Evolutionary conservation across 2,888 invertebrate species (phyloP).

Genomic region (Tetrapedia diversipes): DNA sequence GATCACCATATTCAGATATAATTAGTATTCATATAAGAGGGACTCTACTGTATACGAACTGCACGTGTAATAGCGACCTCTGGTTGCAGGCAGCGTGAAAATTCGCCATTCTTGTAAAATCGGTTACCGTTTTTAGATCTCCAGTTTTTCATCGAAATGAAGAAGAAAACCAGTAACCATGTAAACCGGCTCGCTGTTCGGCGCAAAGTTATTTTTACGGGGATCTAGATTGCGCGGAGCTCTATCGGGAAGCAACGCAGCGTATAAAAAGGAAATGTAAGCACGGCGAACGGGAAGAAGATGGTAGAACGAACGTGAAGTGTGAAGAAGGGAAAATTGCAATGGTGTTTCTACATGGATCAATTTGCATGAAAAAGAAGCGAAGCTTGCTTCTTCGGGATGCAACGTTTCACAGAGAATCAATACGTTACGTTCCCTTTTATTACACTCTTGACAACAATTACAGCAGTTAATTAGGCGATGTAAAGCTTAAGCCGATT

Average conservation of each 20-base stretch:
- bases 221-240: conserved; percentile 37
- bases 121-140: neutral
- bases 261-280: conserved; percentile 31
- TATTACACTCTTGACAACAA: no score
- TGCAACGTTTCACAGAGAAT: no score
- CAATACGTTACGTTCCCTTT: no score
- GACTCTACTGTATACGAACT: no score
- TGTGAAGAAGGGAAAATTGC: neutral
- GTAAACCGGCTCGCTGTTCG: conserved; percentile 21
- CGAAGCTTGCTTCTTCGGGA: no score
- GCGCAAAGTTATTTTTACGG: conserved; percentile 18
- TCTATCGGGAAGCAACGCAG: conserved; percentile 36
- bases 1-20: no score
- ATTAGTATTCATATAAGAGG: no score
- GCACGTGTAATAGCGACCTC: no score
- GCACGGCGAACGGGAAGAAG: conserved; percentile 2
- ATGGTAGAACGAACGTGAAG: neutral
- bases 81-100: no score
- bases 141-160: conserved; percentile 24
- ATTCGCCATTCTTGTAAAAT: neutral
- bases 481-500: no score
- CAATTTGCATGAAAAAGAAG: conserved; percentile 47
- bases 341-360: neutral
- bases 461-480: no score
- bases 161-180: neutral